These are phyloP conservation scores for Cyaniris semiargus DNA, from an alignment of 2,888 invertebrate genomes.

Conservation along the genomic window DNA sequence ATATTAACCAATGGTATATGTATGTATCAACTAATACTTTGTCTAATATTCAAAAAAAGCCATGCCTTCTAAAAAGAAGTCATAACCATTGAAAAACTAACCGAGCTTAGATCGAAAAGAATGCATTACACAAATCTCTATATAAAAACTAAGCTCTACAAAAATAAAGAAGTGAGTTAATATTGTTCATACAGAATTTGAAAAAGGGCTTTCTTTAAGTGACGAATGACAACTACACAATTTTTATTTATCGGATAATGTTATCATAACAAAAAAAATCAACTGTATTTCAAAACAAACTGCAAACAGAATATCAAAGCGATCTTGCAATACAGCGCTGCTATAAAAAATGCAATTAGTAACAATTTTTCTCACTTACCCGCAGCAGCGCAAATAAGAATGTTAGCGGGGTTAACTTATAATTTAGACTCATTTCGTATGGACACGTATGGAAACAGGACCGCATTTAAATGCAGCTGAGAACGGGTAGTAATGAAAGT, in stretches of 20 bases:
- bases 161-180: no score
- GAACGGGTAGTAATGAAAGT: constrained; percentile 22
- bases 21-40: no score
- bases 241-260: not conserved
- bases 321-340: constrained; percentile 23
- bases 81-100: no score
- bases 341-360: constrained; percentile 32
- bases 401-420: constrained; percentile 13
- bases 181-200: no score
- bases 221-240: no score
- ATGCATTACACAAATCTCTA: no score
- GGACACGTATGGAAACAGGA: constrained; percentile 25
- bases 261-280: not conserved
- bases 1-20: no score
- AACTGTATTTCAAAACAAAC: not conserved
- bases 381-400: constrained; percentile 24
- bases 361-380: constrained; percentile 28
- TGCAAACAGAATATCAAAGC: constrained; percentile 35
- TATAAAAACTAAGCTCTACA: no score
- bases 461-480: constrained; percentile 2
- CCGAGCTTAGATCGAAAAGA: no score
- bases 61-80: no score
- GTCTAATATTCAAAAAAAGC: no score
- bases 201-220: no score
- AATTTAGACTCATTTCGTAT: constrained; percentile 31